Conservation (phyloP, 2,888 invertebrate species). For the Elegia similella region DNA sequence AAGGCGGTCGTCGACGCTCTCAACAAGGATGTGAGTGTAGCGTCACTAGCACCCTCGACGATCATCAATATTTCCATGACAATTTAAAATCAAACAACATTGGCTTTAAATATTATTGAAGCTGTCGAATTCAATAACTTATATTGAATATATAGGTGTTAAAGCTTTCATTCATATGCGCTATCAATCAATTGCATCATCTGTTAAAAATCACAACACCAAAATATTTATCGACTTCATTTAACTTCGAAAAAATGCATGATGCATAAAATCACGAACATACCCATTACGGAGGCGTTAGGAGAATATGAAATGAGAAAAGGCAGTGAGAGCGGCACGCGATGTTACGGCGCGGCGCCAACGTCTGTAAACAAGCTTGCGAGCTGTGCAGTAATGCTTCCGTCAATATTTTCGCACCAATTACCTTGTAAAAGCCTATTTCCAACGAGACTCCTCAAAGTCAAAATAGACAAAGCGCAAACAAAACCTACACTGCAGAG, state of each 20-base stretch:
- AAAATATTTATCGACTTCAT: neutral
- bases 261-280: slow-evolving; percentile 14
- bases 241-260: slow-evolving; percentile 5
- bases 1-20: slow-evolving; percentile 88
- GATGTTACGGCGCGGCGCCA: slow-evolving; percentile 43
- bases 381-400: slow-evolving; percentile 36
- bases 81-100: neutral
- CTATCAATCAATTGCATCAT: neutral
- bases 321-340: slow-evolving; percentile 55
- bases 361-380: slow-evolving; percentile 17
- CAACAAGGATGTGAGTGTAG: slow-evolving; percentile 86
- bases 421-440: slow-evolving; percentile 20
- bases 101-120: neutral
- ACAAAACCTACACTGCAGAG: neutral
- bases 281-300: slow-evolving; percentile 31
- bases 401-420: slow-evolving; percentile 39
- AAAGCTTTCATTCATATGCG: neutral
- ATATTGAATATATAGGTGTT: neutral
- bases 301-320: slow-evolving; percentile 51
- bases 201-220: neutral
- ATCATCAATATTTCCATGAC: neutral
- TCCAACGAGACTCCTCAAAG: slow-evolving; percentile 5
- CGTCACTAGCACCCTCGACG: slow-evolving; percentile 20
- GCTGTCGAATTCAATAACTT: neutral
- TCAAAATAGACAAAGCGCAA: slow-evolving; percentile 1